A percentile compares a stretch with the other conserved stretches of the same genome.
Evolutionary conservation across 1,140 invertebrate species (phyloP).

Genomic region (Neodiprion fabricii): DNA sequence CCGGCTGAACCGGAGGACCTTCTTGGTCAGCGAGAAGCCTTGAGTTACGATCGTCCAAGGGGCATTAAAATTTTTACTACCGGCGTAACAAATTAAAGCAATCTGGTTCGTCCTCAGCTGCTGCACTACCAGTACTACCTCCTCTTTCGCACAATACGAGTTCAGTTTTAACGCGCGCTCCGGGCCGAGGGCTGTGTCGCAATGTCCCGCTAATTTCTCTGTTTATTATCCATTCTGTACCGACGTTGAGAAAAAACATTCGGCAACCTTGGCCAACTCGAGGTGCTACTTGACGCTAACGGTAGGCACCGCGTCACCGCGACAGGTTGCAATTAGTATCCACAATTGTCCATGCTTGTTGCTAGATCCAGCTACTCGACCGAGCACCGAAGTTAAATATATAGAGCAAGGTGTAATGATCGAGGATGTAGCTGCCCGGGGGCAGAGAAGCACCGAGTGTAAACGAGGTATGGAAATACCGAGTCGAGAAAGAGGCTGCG

Average conservation of each 20-base stretch:
- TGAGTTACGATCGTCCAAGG: constrained; percentile 51
- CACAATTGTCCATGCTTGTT: no score
- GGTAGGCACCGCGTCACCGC: background rate
- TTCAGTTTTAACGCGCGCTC: background rate
- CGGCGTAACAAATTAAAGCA: constrained; percentile 55
- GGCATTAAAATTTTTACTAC: constrained; percentile 53
- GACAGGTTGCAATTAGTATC: no score
- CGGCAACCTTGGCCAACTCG: background rate
- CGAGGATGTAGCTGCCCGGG: no score
- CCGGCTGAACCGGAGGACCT: constrained; percentile 20
- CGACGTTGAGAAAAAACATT: background rate
- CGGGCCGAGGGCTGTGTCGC: background rate
- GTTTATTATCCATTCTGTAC: background rate
- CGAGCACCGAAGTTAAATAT: no score
- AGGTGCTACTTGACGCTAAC: background rate
- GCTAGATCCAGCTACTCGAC: no score
- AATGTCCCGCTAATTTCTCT: background rate
- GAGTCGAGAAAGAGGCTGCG: constrained; percentile 6
- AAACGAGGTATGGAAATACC: background rate
- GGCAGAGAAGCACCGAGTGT: background rate
- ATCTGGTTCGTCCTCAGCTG: constrained; percentile 45
- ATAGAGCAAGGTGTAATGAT: no score
- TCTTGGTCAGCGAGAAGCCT: constrained; percentile 20
- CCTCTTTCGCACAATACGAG: constrained; percentile 9
- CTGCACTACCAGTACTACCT: constrained; percentile 20